Percentiles rank a stretch among this genome's conserved stretches.
phyloP scores from a whole-genome alignment of 1,140 invertebrate genomes.

The Calephelis virginiensis region DNA sequence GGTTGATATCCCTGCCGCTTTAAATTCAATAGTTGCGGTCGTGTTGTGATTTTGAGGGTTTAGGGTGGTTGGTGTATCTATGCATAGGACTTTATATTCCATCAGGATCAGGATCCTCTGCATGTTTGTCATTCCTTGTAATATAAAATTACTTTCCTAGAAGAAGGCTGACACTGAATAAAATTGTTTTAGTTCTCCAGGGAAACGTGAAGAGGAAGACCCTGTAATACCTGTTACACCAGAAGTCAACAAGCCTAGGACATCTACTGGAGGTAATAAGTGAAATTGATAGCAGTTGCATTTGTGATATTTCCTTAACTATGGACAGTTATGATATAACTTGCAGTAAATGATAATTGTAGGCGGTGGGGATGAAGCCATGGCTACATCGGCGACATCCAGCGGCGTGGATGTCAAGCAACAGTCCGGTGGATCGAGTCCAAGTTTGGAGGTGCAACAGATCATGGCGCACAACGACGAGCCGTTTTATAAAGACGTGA shows the following conservation, averaged over 20 bases:
- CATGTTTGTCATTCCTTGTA: no score
- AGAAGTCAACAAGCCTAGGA: conserved; percentile 45
- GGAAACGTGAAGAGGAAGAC: conserved; percentile 70
- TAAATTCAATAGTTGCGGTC: no score
- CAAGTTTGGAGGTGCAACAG: conserved; percentile 87
- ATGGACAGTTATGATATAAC: not conserved
- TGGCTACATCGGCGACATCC: not conserved
- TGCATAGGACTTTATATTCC: no score
- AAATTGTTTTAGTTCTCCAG: conserved; percentile 52
- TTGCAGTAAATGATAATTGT: not conserved
- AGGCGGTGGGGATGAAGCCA: conserved; percentile 7
- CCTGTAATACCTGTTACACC: conserved; percentile 62
- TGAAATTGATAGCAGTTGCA: no score
- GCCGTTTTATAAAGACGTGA: conserved; percentile 40
- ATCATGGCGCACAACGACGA: conserved; percentile 51
- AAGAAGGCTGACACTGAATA: not conserved
- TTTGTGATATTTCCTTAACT: no score
- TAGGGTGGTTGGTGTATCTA: no score
- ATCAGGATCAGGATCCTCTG: no score
- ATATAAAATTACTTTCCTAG: no score
- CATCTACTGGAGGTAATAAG: conserved; percentile 33
- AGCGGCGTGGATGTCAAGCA: conserved; percentile 63
- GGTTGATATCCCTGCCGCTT: no score
- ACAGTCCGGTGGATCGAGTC: conserved; percentile 87
- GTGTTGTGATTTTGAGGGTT: no score